Percentiles rank a stretch among this genome's conserved stretches.
Evolutionary conservation across 2,888 invertebrate genomes (phyloP).

Genomic region (Clepsis dumicolana): DNA sequence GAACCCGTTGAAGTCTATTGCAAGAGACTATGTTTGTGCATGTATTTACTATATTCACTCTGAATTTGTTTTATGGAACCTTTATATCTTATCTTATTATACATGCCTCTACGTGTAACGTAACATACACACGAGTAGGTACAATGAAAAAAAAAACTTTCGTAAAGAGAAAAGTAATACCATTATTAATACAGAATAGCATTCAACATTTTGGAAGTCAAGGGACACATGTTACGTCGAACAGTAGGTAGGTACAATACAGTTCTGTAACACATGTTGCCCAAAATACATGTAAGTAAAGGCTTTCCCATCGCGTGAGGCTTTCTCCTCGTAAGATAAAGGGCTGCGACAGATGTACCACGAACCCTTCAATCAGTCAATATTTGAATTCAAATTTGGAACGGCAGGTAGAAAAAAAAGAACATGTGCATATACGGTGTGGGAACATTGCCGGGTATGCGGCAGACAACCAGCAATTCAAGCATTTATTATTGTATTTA

Average conservation of each 20-base stretch:
- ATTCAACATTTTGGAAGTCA: constrained; percentile 17
- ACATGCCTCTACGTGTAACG: too few relatives aligned
- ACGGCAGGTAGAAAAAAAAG: constrained; percentile 53
- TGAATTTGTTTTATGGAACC: not conserved
- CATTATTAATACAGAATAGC: constrained; percentile 10
- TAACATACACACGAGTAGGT: too few relatives aligned
- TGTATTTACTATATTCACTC: not conserved
- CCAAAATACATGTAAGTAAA: constrained; percentile 51
- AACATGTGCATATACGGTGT: constrained; percentile 51
- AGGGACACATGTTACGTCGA: constrained; percentile 56
- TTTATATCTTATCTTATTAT: not conserved
- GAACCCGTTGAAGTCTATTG: not conserved
- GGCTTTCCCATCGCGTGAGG: constrained; percentile 64
- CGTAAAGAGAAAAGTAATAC: not conserved
- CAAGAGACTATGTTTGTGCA: not conserved
- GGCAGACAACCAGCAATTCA: constrained; percentile 12
- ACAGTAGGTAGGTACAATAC: constrained; percentile 62
- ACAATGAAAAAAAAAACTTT: not conserved
- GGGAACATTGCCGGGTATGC: constrained; percentile 50
- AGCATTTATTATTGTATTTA: constrained; percentile 15
- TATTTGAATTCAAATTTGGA: constrained; percentile 74
- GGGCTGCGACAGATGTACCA: constrained; percentile 75
- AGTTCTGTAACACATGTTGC: constrained; percentile 64
- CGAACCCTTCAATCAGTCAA: constrained; percentile 84
- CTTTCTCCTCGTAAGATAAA: constrained; percentile 65